A percentile compares a stretch with the other conserved stretches of the same genome.
phyloP scores from a whole-genome alignment of 1,140 invertebrate genomes.

The Pteromalus puparum region DNA sequence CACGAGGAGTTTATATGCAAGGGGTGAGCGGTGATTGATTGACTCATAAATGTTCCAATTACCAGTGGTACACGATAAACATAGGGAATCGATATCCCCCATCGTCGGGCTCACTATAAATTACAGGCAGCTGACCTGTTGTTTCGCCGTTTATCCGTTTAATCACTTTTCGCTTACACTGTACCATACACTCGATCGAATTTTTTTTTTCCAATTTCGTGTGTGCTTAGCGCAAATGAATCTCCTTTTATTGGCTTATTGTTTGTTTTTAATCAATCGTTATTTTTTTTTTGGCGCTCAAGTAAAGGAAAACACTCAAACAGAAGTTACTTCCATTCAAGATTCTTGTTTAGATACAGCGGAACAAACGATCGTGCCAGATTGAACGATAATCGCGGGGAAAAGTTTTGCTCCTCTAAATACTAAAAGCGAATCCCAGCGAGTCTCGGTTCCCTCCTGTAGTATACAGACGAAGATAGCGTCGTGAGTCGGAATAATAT shows the following conservation, averaged over 20 bases:
- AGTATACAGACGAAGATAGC: not conserved
- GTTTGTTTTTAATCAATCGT: no score
- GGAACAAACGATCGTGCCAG: conserved; percentile 39
- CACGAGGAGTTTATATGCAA: conserved; percentile 15
- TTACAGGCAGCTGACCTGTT: conserved; percentile 52
- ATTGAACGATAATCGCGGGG: conserved; percentile 23
- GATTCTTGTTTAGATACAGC: conserved; percentile 53
- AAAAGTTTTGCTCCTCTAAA: conserved; percentile 8
- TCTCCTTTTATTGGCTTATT: no score
- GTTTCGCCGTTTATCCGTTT: conserved; percentile 1
- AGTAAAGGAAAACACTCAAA: not conserved
- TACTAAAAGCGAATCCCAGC: conserved; percentile 12
- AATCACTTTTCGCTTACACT: not conserved
- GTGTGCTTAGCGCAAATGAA: no score
- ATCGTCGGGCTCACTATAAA: conserved; percentile 63
- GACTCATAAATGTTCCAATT: conserved; percentile 72
- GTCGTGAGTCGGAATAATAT: conserved; percentile 27
- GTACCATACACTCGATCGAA: not conserved
- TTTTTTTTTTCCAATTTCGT: no score
- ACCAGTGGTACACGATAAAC: conserved; percentile 63
- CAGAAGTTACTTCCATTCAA: conserved; percentile 28
- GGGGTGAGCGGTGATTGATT: conserved; percentile 67
- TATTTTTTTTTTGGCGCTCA: no score
- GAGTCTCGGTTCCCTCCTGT: not conserved
- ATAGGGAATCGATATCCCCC: conserved; percentile 59